Conservation (phyloP, 2,797 vertebrate species). For the Onychomys leucogaster region DNA sequence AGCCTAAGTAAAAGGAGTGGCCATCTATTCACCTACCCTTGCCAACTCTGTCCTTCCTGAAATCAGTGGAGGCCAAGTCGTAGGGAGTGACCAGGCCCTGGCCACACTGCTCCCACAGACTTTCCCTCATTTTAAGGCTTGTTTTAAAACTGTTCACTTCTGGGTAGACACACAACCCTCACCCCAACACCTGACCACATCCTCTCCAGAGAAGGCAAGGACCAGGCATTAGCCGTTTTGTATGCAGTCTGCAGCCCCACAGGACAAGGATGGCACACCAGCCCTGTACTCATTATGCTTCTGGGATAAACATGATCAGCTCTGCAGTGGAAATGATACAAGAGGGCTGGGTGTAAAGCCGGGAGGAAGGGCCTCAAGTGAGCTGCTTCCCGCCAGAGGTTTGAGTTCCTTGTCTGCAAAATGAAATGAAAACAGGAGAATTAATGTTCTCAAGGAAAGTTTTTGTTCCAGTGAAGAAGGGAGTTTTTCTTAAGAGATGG, state of each 20-base stretch:
- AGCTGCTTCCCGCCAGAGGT: not conserved
- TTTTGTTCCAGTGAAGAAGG: constrained; percentile 10
- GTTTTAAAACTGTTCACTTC: not conserved
- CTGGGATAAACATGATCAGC: rapidly evolving
- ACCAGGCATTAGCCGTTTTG: not conserved
- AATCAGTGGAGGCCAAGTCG: not conserved
- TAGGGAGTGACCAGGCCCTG: no score
- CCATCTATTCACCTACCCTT: not conserved
- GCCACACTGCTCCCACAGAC: rapidly evolving
- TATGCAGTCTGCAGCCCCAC: rapidly evolving
- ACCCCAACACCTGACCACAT: not conserved
- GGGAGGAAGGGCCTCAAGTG: not conserved
- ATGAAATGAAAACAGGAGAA: constrained; percentile 4
- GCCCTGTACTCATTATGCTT: not conserved
- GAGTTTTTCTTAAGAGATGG: not conserved
- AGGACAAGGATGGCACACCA: not conserved
- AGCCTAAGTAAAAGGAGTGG: not conserved
- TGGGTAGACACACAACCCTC: not conserved
- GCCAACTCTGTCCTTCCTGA: rapidly evolving
- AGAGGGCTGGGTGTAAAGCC: no score
- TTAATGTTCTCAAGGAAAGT: not conserved
- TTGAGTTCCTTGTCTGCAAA: not conserved
- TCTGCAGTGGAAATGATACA: rapidly evolving
- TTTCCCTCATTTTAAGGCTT: not conserved
- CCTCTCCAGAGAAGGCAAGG: not conserved